Evolutionary conservation across 2,888 invertebrate species (phyloP), one percentile per base, ranked within the genome.

Genomic region (Andricus quercusramuli): DNA sequence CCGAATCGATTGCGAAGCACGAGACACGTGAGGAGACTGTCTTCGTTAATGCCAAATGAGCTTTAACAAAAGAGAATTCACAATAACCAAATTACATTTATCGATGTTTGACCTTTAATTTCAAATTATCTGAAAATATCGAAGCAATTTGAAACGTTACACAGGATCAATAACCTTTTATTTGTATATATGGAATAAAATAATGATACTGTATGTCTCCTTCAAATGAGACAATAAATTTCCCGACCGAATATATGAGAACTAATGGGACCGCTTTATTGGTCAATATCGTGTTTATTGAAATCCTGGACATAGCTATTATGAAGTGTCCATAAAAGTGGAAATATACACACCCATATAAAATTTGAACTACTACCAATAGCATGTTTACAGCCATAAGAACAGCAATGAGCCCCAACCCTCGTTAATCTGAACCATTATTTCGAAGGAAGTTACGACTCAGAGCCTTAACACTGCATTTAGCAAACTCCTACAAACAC

Each of bases 401-500:
- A 44, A 44, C 15, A 44, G 44, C 15, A 44, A 44, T 15, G 44
- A 78, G 62, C 64, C 32, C 64, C 13, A 51, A 65, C 47, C 77
- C 64, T 78, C 25, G 65, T 44, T 47, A 64, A 64, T 65, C 78
- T 78, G 37, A 66, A 51, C 67, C 74, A 76, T 77, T 65, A 82
- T 82, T 79, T 82, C 79, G 65, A 78, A 78, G 65, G 44, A 44
- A 15, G 44, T 15, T 44, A 44, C 9, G 9, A 68, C 79, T 82
- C 78, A 76, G 79, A 82, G 78, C 79, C 66, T 79, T 79, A 82
- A 79, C 78, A 79, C 66, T 65, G 78, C 81, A 79, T 79, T 81
- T 81, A 81, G 74, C 74, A 82, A 79, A 82, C 78, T 82, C 76
- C 74, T 82, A 66, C 66, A 82, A 77, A 78, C 78, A 78, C 76